phyloP scores from a whole-genome alignment of 2,888 invertebrate species.

The Strigamia crassipes region DNA sequence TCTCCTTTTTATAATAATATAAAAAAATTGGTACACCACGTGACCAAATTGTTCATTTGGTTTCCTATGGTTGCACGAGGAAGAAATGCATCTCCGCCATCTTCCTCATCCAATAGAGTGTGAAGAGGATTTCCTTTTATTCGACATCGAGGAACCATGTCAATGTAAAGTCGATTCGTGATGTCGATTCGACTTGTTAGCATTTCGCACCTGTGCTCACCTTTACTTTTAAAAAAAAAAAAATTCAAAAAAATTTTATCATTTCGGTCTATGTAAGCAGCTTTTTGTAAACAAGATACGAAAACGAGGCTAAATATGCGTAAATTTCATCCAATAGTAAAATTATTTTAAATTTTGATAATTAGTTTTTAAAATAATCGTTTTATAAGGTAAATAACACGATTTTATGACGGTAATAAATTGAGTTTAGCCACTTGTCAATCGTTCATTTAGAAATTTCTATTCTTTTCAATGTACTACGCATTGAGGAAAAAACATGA shows the following conservation, averaged over 20 bases:
- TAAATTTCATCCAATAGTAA: background rate
- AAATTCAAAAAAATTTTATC: no score
- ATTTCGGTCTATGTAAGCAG: background rate
- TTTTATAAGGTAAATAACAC: no score
- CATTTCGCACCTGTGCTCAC: conserved; percentile 23
- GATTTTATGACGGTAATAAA: background rate
- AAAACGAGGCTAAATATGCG: conserved; percentile 27
- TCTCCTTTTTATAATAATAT: background rate
- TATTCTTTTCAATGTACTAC: background rate
- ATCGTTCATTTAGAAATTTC: background rate
- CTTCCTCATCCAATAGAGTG: conserved; percentile 1
- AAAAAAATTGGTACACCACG: background rate
- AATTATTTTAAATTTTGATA: no score
- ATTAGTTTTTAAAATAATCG: no score
- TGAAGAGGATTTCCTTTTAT: conserved; percentile 15
- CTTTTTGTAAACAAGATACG: background rate
- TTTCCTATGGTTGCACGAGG: background rate
- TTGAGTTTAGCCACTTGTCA: background rate
- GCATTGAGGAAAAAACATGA: conserved; percentile 7
- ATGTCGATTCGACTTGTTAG: background rate
- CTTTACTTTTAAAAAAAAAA: background rate
- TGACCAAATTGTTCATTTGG: no score
- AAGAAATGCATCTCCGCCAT: background rate
- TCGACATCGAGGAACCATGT: background rate
- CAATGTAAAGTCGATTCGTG: background rate